Conservation (phyloP, 2,888 invertebrate genomes). For the Torymus auratus region DNA sequence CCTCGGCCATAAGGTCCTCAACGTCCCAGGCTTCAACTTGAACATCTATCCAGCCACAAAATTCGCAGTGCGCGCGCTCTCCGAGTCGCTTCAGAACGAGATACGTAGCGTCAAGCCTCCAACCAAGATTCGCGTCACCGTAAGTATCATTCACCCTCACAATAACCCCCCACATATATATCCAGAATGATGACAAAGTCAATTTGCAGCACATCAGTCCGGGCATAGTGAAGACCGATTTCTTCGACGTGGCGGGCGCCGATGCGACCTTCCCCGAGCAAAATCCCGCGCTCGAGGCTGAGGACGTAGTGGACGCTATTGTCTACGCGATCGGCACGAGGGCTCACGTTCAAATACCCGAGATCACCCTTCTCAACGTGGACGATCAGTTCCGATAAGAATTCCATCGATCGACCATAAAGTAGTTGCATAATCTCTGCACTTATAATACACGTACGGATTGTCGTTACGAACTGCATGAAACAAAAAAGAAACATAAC, state of each 20-base stretch:
- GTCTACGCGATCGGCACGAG: conserved; percentile 73
- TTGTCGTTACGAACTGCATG: too few relatives aligned
- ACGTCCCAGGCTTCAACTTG: conserved; percentile 59
- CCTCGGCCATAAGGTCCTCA: conserved; percentile 36
- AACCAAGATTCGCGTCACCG: conserved; percentile 63
- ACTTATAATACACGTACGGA: too few relatives aligned
- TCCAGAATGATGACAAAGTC: too few relatives aligned
- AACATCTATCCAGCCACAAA: conserved; percentile 80
- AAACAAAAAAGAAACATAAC: too few relatives aligned
- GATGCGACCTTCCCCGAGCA: conserved; percentile 18
- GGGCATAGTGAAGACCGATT: conserved; percentile 42
- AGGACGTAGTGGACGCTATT: conserved; percentile 75
- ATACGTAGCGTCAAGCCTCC: conserved; percentile 66
- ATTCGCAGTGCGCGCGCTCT: conserved; percentile 79
- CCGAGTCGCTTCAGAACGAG: conserved; percentile 80
- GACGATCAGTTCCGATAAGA: conserved; percentile 26
- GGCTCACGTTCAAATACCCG: conserved; percentile 69
- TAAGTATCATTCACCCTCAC: conserved; percentile 35
- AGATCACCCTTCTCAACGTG: conserved; percentile 62
- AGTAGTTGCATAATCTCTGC: too few relatives aligned
- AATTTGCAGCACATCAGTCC: conserved; percentile 49
- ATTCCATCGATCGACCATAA: not conserved
- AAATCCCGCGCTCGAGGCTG: conserved; percentile 65
- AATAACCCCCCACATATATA: too few relatives aligned
- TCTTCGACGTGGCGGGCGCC: conserved; percentile 21